These are phyloP conservation scores for Toxotes jaculatrix DNA, from an alignment of 2,113 vertebrate species.

Conservation along the genomic window DNA sequence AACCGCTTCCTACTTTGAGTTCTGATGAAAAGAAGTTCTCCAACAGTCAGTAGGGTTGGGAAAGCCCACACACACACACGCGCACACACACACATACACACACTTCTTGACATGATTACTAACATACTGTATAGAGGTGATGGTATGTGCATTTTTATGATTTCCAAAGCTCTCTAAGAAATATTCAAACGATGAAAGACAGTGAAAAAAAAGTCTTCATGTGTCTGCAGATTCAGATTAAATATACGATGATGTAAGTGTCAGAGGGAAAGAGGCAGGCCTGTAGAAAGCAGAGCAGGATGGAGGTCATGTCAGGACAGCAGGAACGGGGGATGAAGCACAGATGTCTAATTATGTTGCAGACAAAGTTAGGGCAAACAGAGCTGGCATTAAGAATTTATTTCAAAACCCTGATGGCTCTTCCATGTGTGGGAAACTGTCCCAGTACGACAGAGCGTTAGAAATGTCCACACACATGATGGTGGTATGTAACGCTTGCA, in stretches of 20 bases:
- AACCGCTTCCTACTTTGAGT: constrained; percentile 73
- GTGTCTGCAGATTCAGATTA: constrained; percentile 15
- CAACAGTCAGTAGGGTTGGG: constrained; percentile 47
- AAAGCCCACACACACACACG: constrained; percentile 38
- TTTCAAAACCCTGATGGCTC: constrained; percentile 56
- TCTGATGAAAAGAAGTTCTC: constrained; percentile 45
- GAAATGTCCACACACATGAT: constrained; percentile 45
- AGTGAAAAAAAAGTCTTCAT: not conserved
- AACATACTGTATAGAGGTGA: constrained; percentile 8
- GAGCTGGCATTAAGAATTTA: constrained; percentile 59
- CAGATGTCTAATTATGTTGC: constrained; percentile 74
- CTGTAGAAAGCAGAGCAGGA: constrained; percentile 32
- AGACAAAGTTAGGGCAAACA: constrained; percentile 60
- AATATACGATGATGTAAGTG: not conserved
- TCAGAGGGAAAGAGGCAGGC: constrained; percentile 11
- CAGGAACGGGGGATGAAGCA: constrained; percentile 54
- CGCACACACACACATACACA: not conserved
- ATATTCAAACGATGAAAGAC: not conserved
- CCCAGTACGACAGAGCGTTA: constrained; percentile 9
- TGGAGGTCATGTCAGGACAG: constrained; percentile 70
- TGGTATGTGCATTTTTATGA: not conserved
- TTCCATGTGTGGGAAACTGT: constrained; percentile 26
- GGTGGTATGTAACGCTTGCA: constrained; percentile 13
- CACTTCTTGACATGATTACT: not conserved
- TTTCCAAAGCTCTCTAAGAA: constrained; percentile 25